Evolutionary conservation across 1,140 invertebrate species (phyloP), one percentile per base, ranked within the genome.

Genomic region (Gonatopus flavifemur): DNA sequence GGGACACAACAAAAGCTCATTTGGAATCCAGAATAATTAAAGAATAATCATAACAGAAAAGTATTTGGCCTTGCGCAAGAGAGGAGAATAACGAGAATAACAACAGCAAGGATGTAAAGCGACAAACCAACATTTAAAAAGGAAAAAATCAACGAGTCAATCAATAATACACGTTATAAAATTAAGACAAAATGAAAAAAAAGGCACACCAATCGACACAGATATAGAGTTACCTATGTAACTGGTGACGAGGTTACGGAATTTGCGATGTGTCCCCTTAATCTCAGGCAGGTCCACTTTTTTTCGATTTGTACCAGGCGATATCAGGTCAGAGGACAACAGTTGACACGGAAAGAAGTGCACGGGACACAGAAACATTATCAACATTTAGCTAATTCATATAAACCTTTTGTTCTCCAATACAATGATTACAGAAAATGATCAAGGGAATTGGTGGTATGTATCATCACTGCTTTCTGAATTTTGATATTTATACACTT

Each of bases 221-320:
- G 62, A 69, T 49, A n/a, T n/a, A 68, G 54, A 67, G 70, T 87
- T 94, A 94, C 92, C 93, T 93, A 96, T 94, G 76, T 93, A 95
- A 84, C 90, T 95, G 84, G 91, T 91, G 82, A 96, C 93, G 84
- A 96, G 87, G 77, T 92, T 95, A 84, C 93, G 88, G 89, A 96
- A 96, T 87, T 95, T 95, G 84, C 93, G 90, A 84, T 96, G 93
- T 80, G 93, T 93, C 78, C 93, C 93, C 84, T 94, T 95, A 83
- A 95, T 92, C 86, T 94, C 91, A 79, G 92, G 92, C 80, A 94
- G 88, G 86, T 95, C 92, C 89, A 95, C 92, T 95, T 75, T 74
- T 67, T 71, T 65, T 73, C 64, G 62, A 65, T 66, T 56, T 39
- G 63, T 70, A 67, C 69, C 67, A 77, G 69, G 69, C 75, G 66